phyloP scores from a whole-genome alignment of 2,797 vertebrate genomes.

The Cuculus canorus region DNA sequence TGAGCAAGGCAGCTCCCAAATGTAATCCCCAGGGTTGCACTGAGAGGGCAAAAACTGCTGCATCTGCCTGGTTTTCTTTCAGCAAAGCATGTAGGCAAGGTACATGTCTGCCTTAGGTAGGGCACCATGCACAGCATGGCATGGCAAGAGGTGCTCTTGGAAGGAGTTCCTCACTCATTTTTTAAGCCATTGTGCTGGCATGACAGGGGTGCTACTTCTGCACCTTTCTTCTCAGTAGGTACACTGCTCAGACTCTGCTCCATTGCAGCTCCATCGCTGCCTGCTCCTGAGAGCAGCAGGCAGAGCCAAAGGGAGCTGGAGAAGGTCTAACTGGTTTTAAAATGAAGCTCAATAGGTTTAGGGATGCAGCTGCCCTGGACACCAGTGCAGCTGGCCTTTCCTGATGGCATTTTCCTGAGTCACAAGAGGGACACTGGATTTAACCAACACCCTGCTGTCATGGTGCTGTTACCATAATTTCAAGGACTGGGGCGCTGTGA shows the following conservation, averaged over 20 bases:
- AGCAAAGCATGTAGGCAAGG: fast-evolving
- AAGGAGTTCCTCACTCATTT: background rate
- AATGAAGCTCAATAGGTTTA: background rate
- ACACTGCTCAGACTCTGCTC: background rate
- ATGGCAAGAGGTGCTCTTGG: fast-evolving
- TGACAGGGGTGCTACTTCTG: background rate
- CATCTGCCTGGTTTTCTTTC: background rate
- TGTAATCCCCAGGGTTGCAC: background rate
- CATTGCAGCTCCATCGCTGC: background rate
- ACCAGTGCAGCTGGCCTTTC: background rate
- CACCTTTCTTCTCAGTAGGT: background rate
- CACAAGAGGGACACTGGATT: fast-evolving
- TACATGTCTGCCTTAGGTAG: fast-evolving
- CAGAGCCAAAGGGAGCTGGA: background rate
- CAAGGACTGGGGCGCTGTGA: background rate
- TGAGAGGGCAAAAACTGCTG: background rate
- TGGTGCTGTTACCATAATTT: fast-evolving
- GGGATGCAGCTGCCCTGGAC: background rate
- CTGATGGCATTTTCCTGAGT: background rate
- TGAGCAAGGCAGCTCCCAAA: fast-evolving
- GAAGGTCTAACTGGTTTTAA: background rate
- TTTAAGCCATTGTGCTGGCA: background rate
- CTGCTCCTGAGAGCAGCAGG: background rate
- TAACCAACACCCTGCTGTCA: background rate
- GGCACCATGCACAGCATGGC: fast-evolving